A percentile compares a stretch with the other conserved stretches of the same genome.
Conservation (phyloP, 2,888 invertebrate species). For the Nycteola revayana region DNA sequence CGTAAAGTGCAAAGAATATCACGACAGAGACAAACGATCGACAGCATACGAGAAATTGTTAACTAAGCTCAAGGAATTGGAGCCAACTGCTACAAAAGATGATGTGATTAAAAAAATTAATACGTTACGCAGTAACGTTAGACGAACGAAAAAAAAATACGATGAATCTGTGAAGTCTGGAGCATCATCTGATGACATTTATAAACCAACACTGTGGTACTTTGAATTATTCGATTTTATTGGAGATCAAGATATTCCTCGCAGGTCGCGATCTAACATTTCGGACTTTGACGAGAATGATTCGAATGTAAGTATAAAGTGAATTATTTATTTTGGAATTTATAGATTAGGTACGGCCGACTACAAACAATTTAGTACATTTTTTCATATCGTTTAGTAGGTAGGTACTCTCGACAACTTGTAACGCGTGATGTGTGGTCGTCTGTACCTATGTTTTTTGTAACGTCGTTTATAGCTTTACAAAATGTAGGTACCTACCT, state of each 20-base stretch:
- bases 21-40: slow-evolving; percentile 20
- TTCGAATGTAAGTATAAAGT: slow-evolving; percentile 5
- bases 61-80: slow-evolving; percentile 16
- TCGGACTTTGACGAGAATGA: slow-evolving; percentile 9
- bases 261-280: slow-evolving; percentile 14
- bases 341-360: no score
- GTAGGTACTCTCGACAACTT: no score
- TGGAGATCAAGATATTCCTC: slow-evolving; percentile 19
- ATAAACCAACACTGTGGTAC: slow-evolving; percentile 18
- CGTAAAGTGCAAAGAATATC: slow-evolving; percentile 22
- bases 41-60: slow-evolving; percentile 18
- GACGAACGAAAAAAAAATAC: slow-evolving; percentile 19
- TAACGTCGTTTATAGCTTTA: slow-evolving; percentile 1
- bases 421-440: no score
- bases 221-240: slow-evolving; percentile 20
- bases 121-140: slow-evolving; percentile 15
- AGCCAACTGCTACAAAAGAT: slow-evolving; percentile 10
- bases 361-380: slow-evolving; percentile 3
- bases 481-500: no score
- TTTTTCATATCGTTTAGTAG: slow-evolving; percentile 1
- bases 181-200: slow-evolving; percentile 17
- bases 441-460: not conserved
- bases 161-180: slow-evolving; percentile 18
- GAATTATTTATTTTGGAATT: no score
- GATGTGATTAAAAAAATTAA: slow-evolving; percentile 14